phyloP scores from a whole-genome alignment of 2,888 invertebrate genomes.

The Mimumesa dahlbomi region DNA sequence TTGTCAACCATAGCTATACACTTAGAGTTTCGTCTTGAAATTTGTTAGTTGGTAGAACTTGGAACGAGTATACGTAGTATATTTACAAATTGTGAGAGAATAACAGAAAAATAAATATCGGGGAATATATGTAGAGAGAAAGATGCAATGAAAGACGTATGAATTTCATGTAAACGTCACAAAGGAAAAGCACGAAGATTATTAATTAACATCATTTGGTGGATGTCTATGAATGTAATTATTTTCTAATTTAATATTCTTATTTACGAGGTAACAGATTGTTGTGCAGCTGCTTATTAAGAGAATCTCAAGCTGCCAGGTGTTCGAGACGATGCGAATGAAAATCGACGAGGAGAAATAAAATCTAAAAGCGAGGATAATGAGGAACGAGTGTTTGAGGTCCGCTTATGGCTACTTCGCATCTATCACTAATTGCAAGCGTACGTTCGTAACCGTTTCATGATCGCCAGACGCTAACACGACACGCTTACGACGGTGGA shows the following conservation, averaged over 20 bases:
- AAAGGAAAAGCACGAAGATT: too few relatives aligned
- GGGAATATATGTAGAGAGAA: too few relatives aligned
- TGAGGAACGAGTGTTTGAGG: conserved; percentile 41
- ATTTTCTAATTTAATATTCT: background rate
- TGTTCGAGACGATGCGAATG: conserved; percentile 17
- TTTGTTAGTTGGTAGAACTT: background rate
- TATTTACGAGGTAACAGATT: background rate
- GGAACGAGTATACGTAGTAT: background rate
- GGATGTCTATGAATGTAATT: too few relatives aligned
- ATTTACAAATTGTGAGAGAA: background rate
- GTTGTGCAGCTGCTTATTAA: conserved; percentile 10
- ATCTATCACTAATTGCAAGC: conserved; percentile 7
- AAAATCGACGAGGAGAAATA: conserved; percentile 35
- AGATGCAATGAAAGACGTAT: too few relatives aligned
- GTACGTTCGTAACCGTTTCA: conserved; percentile 12
- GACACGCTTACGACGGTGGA: conserved; percentile 1
- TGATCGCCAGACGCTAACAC: conserved; percentile 4
- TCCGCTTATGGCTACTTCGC: conserved; percentile 3
- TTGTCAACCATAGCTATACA: conserved; percentile 6
- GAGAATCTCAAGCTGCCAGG: conserved; percentile 3
- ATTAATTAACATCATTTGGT: too few relatives aligned
- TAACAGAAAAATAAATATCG: background rate
- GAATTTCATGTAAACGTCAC: too few relatives aligned
- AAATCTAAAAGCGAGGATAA: conserved; percentile 55
- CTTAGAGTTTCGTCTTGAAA: background rate